Base-by-base conservation (phyloP, 2,113 vertebrate genomes). In the Pitta sordida region DNA sequence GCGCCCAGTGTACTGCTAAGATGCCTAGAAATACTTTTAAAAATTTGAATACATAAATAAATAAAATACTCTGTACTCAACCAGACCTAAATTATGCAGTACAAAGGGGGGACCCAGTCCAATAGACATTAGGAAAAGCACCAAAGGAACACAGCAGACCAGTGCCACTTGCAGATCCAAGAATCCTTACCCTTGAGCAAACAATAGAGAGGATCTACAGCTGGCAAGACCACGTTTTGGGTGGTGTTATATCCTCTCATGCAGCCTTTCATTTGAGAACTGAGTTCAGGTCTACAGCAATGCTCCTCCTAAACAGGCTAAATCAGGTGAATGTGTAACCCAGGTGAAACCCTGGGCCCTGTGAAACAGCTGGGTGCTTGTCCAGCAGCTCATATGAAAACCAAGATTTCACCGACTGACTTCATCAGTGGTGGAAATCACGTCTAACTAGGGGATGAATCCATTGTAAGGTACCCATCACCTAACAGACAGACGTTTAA, bases 11-110 rank as follows among this genome's bases (percentile, higher is more conserved):
- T 55, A 76, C 77, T 85, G 51, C 81, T 89, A 69, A 90, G 74
- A 94, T 60, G 81, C 78, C 93, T 77, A 67, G 81, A 92, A 84
- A 95, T 65, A 67, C 87, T 94, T 96, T 95, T 29, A 69, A 93
- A 92, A 85, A 77, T 94, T 85, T 91, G 86, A 96, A 94, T 95
- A 23, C 81, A 94, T 96, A 90, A 96, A 96, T 96, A 96, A 94
- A 86, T 96, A 93, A 96, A 95, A 94, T 77, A 70, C 59, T 85
- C 32, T 87, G 70, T 76, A 70, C 78, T 91, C 91, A 91, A 74
- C 70, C 91, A 77, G 59, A 32, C 27, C 82, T 96, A 80, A 96
- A 90, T 94, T 87, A 95, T 89, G 83, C 49, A 93, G 78, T 32
- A 52, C 1, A 1, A 29, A 79, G 73, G 77, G 49, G 82, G 41